Percentiles rank a stretch among this genome's conserved stretches.
These are phyloP conservation scores for Deroplatys truncata DNA, from an alignment of 2,888 invertebrate species.

Conservation along the genomic window DNA sequence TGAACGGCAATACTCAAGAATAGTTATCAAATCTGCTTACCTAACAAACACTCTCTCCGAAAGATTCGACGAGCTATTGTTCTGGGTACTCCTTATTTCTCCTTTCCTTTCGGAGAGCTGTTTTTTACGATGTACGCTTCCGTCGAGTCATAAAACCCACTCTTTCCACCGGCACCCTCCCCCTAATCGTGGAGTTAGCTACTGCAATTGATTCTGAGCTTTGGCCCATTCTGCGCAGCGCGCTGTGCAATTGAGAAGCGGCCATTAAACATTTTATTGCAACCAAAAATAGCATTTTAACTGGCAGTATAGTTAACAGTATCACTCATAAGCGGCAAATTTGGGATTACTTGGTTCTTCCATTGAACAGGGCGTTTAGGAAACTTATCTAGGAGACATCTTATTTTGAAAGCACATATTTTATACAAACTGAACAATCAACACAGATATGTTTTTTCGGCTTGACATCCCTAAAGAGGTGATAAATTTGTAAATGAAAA, in stretches of 20 bases:
- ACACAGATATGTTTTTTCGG: too few relatives aligned
- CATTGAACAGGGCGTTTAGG: too few relatives aligned
- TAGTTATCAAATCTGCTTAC: not conserved
- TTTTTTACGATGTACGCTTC: not conserved
- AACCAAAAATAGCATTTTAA: not conserved
- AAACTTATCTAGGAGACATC: too few relatives aligned
- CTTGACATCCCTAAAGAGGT: too few relatives aligned
- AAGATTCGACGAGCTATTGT: not conserved
- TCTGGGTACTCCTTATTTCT: not conserved
- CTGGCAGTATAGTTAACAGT: not conserved
- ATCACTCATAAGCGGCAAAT: not conserved
- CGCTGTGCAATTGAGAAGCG: not conserved
- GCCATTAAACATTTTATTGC: not conserved
- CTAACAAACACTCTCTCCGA: not conserved
- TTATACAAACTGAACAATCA: too few relatives aligned
- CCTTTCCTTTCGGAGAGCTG: not conserved
- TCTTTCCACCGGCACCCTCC: not conserved
- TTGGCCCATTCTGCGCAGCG: not conserved
- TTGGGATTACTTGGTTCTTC: not conserved
- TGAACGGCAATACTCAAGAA: too few relatives aligned
- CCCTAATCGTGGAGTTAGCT: not conserved
- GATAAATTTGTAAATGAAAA: too few relatives aligned
- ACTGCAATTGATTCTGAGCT: not conserved
- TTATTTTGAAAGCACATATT: too few relatives aligned
- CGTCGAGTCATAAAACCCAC: not conserved